A percentile compares a stretch with the other conserved stretches of the same genome.
These are phyloP conservation scores for Brachyistius frenatus DNA, from an alignment of 2,113 vertebrate genomes.

Conservation along the genomic window DNA sequence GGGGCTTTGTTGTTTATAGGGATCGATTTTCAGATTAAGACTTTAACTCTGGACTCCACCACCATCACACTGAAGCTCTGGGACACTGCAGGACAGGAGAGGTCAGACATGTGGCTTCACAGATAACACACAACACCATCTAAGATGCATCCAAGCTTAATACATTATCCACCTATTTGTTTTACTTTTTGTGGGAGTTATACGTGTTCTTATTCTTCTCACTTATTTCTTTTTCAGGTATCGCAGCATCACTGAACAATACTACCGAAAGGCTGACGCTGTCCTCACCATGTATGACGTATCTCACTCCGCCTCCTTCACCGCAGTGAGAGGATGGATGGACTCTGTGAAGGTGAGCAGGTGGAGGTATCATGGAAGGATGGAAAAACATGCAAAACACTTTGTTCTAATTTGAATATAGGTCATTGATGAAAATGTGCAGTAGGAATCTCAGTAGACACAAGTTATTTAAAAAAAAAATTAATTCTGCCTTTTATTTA, in stretches of 20 bases:
- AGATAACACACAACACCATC: no score
- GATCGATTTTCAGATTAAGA: conserved; percentile 88
- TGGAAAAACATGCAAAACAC: conserved; percentile 46
- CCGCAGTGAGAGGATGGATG: conserved; percentile 85
- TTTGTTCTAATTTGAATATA: conserved; percentile 52
- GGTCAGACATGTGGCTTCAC: conserved; percentile 70
- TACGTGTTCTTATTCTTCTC: background rate
- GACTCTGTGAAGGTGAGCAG: conserved; percentile 84
- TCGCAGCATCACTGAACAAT: conserved; percentile 88
- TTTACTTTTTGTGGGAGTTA: background rate
- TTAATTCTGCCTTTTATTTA: background rate
- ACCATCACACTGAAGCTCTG: conserved; percentile 87
- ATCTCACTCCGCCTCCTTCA: conserved; percentile 78
- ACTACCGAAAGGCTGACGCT: conserved; percentile 86
- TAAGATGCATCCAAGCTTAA: background rate
- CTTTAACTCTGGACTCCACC: conserved; percentile 81
- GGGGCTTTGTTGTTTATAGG: conserved; percentile 68
- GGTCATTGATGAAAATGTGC: background rate
- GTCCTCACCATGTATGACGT: conserved; percentile 89
- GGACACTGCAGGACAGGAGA: conserved; percentile 91
- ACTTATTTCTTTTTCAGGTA: conserved; percentile 77
- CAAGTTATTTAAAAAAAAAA: no score
- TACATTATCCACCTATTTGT: background rate
- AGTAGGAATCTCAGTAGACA: background rate
- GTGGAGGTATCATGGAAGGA: background rate